Evolutionary conservation across 2,888 invertebrate species (phyloP).

Genomic region (Limnephilus rhombicus): DNA sequence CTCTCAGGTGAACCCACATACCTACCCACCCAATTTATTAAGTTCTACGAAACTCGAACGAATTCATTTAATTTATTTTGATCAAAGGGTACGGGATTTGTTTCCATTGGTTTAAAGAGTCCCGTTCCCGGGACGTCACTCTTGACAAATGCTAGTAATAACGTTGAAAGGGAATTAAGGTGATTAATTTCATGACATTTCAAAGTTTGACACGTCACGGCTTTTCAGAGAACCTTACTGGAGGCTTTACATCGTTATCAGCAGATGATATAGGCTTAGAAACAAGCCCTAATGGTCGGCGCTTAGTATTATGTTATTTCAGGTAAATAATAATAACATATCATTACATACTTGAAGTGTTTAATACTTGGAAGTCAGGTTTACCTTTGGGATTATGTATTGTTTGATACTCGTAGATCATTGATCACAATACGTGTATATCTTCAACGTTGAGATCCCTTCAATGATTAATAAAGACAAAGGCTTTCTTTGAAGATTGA

Average conservation of each 20-base stretch:
- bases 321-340: neutral
- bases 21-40: neutral
- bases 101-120: neutral
- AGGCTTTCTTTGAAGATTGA: neutral
- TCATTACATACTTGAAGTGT: neutral
- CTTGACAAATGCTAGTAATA: conserved; percentile 61
- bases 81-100: neutral
- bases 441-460: neutral
- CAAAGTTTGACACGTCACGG: conserved; percentile 23
- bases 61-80: neutral
- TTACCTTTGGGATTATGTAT: neutral
- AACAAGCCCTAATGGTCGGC: neutral
- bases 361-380: neutral
- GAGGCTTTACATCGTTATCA: conserved; percentile 8
- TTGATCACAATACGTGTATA: neutral
- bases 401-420: neutral
- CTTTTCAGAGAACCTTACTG: neutral
- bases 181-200: conserved; percentile 55
- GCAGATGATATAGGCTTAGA: neutral
- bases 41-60: neutral
- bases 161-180: conserved; percentile 60
- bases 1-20: neutral
- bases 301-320: neutral
- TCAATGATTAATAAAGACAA: neutral
- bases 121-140: conserved; percentile 43